Conservation (phyloP, 2,888 invertebrate species). For the Megalurothrips usitatus region DNA sequence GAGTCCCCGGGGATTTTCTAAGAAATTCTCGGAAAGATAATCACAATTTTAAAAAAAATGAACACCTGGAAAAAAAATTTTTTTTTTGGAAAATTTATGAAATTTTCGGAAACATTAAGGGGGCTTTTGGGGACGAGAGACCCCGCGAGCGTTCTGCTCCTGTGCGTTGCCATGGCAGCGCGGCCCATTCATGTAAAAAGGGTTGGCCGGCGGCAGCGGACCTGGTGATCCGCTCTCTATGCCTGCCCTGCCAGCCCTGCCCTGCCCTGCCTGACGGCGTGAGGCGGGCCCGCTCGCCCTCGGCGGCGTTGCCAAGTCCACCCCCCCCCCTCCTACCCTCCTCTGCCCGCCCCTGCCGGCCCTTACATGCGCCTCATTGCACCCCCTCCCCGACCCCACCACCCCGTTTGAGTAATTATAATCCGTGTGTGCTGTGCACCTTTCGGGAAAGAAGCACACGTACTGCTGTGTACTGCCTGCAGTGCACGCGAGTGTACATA, state of each 20-base stretch:
- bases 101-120: too few species aligned
- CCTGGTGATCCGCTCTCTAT: neutral
- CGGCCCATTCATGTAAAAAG: neutral
- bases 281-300: slow-evolving; percentile 24
- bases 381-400: slow-evolving; percentile 26
- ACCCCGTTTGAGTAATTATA: slow-evolving; percentile 30
- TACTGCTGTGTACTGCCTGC: too few species aligned
- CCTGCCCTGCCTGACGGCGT: neutral
- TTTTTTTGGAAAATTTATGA: too few species aligned
- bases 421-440: neutral
- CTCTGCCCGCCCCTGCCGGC: slow-evolving; percentile 30
- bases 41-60: too few species aligned
- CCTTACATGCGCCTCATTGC: neutral
- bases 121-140: too few species aligned
- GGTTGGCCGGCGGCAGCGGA: neutral
- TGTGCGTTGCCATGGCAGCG: neutral
- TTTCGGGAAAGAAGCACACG: neutral
- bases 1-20: too few species aligned
- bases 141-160: neutral
- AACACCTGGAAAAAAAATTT: too few species aligned
- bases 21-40: too few species aligned
- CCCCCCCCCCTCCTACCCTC: slow-evolving; percentile 34
- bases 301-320: slow-evolving; percentile 30
- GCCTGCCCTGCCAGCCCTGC: neutral
- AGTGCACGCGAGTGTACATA: too few species aligned